phyloP scores from a whole-genome alignment of 2,888 invertebrate species.

The Ophioninae sp. region DNA sequence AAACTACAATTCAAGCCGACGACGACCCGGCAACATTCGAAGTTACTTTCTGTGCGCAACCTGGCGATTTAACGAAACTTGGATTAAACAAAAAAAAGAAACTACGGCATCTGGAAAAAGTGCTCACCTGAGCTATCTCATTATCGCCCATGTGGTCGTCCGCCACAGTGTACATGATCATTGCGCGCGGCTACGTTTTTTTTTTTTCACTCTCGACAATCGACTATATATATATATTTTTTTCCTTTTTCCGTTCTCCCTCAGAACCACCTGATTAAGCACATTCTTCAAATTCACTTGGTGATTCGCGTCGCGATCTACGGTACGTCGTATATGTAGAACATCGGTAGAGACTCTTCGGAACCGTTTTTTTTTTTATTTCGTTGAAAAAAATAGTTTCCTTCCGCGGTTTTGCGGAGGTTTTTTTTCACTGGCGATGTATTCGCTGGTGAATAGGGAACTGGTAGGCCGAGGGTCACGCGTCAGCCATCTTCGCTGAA shows the following conservation, averaged over 20 bases:
- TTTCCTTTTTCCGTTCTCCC: not conserved
- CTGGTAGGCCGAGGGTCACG: constrained; percentile 51
- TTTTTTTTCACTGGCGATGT: not conserved
- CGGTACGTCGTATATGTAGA: constrained; percentile 73
- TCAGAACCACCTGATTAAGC: not conserved
- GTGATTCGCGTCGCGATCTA: constrained; percentile 53
- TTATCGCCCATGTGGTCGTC: constrained; percentile 83
- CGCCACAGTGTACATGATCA: constrained; percentile 80
- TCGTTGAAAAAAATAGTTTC: not conserved
- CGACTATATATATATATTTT: not conserved
- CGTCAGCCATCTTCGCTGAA: constrained; percentile 60
- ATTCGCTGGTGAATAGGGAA: constrained; percentile 39
- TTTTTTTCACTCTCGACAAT: not conserved
- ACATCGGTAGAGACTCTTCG: constrained; percentile 54
- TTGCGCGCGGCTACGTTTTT: constrained; percentile 60
- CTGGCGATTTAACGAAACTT: not conserved
- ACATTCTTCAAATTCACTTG: constrained; percentile 36
- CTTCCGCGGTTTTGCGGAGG: not conserved
- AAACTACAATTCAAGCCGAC: not conserved
- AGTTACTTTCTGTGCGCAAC: not conserved
- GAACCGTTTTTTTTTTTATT: not conserved
- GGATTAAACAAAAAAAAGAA: not conserved
- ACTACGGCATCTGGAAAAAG: not conserved
- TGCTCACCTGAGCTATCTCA: constrained; percentile 83
- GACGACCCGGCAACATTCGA: no score